Base-by-base conservation (phyloP, 2,797 vertebrate genomes). In the Synaphobranchus kaupii region DNA sequence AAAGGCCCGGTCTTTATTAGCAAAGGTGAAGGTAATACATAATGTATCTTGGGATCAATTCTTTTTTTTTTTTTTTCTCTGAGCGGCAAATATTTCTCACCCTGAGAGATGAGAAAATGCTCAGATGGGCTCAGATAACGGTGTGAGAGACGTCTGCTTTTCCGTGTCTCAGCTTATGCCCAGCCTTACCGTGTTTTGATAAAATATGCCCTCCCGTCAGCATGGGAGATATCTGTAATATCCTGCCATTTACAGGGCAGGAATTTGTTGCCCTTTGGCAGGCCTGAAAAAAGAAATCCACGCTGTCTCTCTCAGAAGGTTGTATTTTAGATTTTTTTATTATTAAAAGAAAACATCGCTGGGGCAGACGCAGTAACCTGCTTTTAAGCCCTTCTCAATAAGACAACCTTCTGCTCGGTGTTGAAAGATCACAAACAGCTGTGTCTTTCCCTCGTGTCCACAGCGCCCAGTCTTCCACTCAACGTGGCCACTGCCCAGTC, bases 311-410 rank as follows among this genome's bases (percentile, higher is more conserved):
- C 84, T 88, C 89, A 68, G 87, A 85, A 83, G 85, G 47, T 90
- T 86, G 86, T 83, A 50, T 73, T 50, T 68, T 88, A 89, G 90
- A 88, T 86, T 91, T 68, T 81, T 89, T 86, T 89, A 9, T 91
- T 68, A 92, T 92, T 91, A 92, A 93, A 93, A 85, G 89, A 92
- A 93, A 93, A 91, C 87, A 91, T 90, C 88, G 90, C 66, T 17
- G 34, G 83, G 86, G 85, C 80, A 89, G 81, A 20, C 63, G 84
- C 66, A 88, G 83, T 87, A 89, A 89, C 82, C 83, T 68, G 68
- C 71, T 80, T 50, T 48, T 89, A 88, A 91, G 85, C 88, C 73
- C 31, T 17, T 86, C 56, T 71, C 73, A 83, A 84, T 85, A 85
- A 78, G 63, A 82, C 90, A 90, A 91, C 81, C 87, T 47, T 84